phyloP scores from a whole-genome alignment of 2,888 invertebrate species.

The Atethmia centrago region DNA sequence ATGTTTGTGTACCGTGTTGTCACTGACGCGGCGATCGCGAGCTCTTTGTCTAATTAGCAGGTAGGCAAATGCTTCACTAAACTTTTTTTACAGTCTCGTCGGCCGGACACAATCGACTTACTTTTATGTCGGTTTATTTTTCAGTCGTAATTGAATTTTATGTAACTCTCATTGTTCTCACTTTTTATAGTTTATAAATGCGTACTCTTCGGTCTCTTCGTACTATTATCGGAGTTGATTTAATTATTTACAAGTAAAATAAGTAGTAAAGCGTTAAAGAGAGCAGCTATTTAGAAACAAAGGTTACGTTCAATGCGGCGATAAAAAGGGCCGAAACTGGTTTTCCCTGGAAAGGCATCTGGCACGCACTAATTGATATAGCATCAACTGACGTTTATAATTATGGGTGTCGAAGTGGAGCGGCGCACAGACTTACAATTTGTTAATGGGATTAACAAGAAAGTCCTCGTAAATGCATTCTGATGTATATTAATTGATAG shows the following conservation, averaged over 20 bases:
- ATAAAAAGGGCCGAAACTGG: slow-evolving; percentile 86
- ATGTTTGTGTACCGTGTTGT: slow-evolving; percentile 84
- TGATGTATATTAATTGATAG: slow-evolving; percentile 46
- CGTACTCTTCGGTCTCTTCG: slow-evolving; percentile 42
- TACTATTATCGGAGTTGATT: slow-evolving; percentile 50
- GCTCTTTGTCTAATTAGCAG: slow-evolving; percentile 89
- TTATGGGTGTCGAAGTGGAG: slow-evolving; percentile 70
- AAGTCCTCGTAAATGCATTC: slow-evolving; percentile 39
- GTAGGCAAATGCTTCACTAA: slow-evolving; percentile 85
- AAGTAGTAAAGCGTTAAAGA: slow-evolving; percentile 61
- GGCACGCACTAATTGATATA: slow-evolving; percentile 88
- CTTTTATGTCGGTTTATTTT: slow-evolving; percentile 68
- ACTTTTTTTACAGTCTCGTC: slow-evolving; percentile 72
- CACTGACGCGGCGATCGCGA: slow-evolving; percentile 83
- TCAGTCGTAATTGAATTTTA: slow-evolving; percentile 74
- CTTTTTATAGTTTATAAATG: slow-evolving; percentile 63
- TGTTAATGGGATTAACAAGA: slow-evolving; percentile 57
- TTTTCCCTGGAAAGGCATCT: slow-evolving; percentile 86
- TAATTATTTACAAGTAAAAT: slow-evolving; percentile 63
- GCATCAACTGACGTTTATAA: slow-evolving; percentile 83
- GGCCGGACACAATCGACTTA: slow-evolving; percentile 70
- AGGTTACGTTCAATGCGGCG: slow-evolving; percentile 75
- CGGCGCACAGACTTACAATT: slow-evolving; percentile 58
- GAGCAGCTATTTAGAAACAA: slow-evolving; percentile 77
- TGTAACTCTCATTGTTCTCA: slow-evolving; percentile 69